These are phyloP conservation scores for Eupleurogrammus muticus DNA, from an alignment of 2,797 vertebrate genomes.

Conservation along the genomic window DNA sequence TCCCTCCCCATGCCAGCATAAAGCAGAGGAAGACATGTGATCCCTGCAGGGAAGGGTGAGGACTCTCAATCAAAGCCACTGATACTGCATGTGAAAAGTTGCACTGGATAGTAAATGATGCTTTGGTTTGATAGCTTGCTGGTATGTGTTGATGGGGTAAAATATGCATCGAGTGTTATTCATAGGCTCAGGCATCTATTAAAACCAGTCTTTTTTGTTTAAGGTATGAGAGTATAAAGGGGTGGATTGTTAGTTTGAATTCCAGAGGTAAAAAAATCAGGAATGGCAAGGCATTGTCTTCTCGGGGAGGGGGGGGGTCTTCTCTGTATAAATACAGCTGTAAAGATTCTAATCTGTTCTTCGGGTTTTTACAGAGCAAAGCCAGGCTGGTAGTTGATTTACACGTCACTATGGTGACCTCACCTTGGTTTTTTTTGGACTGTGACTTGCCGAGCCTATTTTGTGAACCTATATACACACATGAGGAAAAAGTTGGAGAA, in stretches of 20 bases:
- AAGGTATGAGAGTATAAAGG: neutral
- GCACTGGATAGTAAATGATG: neutral
- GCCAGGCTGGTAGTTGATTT: constrained; percentile 70
- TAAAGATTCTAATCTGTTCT: constrained; percentile 34
- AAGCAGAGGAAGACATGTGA: constrained; percentile 43
- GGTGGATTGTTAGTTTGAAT: constrained; percentile 15
- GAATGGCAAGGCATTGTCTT: neutral
- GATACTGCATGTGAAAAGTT: neutral
- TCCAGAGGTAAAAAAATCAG: constrained; percentile 1
- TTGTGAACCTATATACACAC: neutral
- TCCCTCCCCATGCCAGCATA: neutral
- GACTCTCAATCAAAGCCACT: neutral
- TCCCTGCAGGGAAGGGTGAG: constrained; percentile 7
- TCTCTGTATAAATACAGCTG: constrained; percentile 9
- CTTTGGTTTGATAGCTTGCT: neutral
- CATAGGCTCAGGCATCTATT: neutral
- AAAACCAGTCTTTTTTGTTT: neutral
- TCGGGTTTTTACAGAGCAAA: constrained; percentile 38
- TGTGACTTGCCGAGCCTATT: constrained; percentile 17
- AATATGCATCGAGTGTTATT: neutral
- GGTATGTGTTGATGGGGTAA: neutral
- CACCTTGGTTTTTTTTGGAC: constrained; percentile 35
- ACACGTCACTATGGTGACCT: constrained; percentile 70
- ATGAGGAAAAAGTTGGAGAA: neutral
- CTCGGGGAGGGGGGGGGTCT: neutral